These are phyloP conservation scores for Agonopterix subpropinquella DNA, from an alignment of 2,888 invertebrate species.

Conservation along the genomic window DNA sequence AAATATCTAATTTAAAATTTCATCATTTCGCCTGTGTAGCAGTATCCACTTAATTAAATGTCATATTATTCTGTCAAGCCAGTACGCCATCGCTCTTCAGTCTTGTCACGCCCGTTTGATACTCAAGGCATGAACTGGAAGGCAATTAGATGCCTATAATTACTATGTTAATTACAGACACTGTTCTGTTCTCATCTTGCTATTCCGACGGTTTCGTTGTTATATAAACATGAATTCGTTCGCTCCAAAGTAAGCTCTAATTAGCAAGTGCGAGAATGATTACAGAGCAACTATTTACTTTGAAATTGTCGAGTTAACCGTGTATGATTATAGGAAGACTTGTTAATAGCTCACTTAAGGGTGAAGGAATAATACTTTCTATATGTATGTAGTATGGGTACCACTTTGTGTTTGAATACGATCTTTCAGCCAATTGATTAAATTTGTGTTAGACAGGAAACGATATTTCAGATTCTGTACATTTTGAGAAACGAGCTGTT, in stretches of 20 bases:
- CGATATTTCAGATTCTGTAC: no score
- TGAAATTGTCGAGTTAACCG: conserved; percentile 14
- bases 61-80: conserved; percentile 44
- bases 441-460: no score
- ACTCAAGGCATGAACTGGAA: conserved; percentile 65
- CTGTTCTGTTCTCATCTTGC: conserved; percentile 60
- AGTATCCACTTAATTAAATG: conserved; percentile 54
- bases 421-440: no score
- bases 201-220: conserved; percentile 53
- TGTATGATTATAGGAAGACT: not conserved
- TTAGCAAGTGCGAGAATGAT: conserved; percentile 49
- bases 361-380: no score
- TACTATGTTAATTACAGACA: conserved; percentile 71
- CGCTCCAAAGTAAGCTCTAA: conserved; percentile 46
- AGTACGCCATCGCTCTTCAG: conserved; percentile 26
- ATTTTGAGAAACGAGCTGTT: no score
- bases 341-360: no score
- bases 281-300: conserved; percentile 36
- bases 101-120: conserved; percentile 60
- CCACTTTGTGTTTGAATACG: no score
- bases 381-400: no score
- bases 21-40: conserved; percentile 9
- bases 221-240: conserved; percentile 61
- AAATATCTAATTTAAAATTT: conserved; percentile 6
- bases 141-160: conserved; percentile 72